Base-by-base conservation (phyloP, 2,888 invertebrate genomes). In the Ormia ochracea region DNA sequence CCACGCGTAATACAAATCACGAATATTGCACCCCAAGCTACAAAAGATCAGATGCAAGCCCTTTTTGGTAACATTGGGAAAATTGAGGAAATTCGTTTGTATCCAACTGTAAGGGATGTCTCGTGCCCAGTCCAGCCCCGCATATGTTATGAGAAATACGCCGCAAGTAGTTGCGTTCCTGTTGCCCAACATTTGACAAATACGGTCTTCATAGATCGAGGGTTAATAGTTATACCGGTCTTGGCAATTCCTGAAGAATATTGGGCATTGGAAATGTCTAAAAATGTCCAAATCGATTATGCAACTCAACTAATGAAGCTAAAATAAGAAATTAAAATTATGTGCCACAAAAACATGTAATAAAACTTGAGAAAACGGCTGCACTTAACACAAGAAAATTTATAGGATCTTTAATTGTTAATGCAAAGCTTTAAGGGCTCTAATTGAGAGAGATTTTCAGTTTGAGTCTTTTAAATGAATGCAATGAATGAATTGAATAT, bases 181-280 rank as follows among this genome's bases (percentile, higher is more conserved):
- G 96, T 98, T n/a, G 98, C 99, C 0, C 97, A 98, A 86, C 99
- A 99, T 90, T 93, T 99, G 92, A 98, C 98, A 12, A 99, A 99
- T 89, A 99, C 98, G 0, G 99, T 99, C 10, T 99, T 99, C 89
- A 98, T 99, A 85, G 99, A 99, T 89, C 93, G 98, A 74, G 99
- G 99, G 0, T 90, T 99, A 54, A 97, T 99, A 82, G 97, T 99
- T 54, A 95, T 98, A 70, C 98, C 98, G 0, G 95, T 96, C 85
- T 93, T 94, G 86, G 95, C 92, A 86, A 98, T 99, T 86, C 99
- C 99, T 0, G 98, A 99, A 88, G 99, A 99, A 89, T 95, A 96
- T 85, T 94, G 94, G 83, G 99, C 98, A 0, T 90, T 99, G 82
- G 97, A 98, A 88, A 94, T 97, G 91, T 96, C 98, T 0, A 95